Base-by-base conservation (phyloP, 2,113 vertebrate genomes). In the Podocnemis expansa region DNA sequence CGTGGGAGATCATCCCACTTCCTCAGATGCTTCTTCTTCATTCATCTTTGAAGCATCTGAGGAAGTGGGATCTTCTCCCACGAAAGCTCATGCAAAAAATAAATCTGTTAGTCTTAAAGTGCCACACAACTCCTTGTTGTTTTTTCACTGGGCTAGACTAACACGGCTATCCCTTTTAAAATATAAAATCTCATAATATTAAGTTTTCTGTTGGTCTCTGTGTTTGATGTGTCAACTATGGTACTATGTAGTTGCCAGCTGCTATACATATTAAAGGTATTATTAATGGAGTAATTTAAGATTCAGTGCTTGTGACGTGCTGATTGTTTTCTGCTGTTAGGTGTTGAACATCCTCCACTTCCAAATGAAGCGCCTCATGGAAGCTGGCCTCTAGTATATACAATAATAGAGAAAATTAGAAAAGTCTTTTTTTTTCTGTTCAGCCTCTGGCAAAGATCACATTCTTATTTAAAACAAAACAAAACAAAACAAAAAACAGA, bases 251-350 rank as follows among this genome's bases (percentile, higher is more conserved):
- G 76, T 73, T 49, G 76, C 81, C 29, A 31, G 49, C 27, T 86
- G 29, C 89, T 21, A 0, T 0, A 6, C 79, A 79, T 41, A 43
- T 84, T 83, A 0, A 0, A 3, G 27, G 63, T 80, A 17, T 21
- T 45, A 12, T 24, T n/a, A 41, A 21, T 80, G 8, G 90, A 54
- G 41, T 75, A 31, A 82, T 88, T 49, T 8, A 16, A 86, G 19
- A 52, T 43, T 19, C 0, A 17, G 5, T 60, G 84, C 43, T 43
- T 1, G 0, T 4, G 51, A 55, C 80, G 83, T 31, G 56, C 79
- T 51, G 24, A 45, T 25, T 41, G 43, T 56, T 9, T 60, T 43
- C 22, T 49, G 80, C 49, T 56, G 80, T 54, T 56, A 1, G 2
- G 10, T 0, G 10, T 54, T 84, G 56, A 70, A 70, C n/a, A 38